Conservation (phyloP, 2,888 invertebrate genomes). For the Gasteruption jaculator region DNA sequence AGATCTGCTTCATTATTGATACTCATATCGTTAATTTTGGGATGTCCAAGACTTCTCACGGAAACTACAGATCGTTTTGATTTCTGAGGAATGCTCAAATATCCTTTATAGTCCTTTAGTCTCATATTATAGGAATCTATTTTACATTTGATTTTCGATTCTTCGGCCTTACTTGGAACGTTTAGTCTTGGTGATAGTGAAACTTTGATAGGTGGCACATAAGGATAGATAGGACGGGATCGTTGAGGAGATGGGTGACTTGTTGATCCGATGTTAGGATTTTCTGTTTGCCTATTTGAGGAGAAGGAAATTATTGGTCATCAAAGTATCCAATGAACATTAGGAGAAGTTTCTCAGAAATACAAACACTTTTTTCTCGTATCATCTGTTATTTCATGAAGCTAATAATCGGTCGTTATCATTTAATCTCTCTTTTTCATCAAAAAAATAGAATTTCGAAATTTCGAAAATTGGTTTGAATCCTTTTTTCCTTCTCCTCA, state of each 20-base stretch:
- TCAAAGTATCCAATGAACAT: too few species aligned
- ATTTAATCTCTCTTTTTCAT: too few species aligned
- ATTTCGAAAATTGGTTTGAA: too few species aligned
- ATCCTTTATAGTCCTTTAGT: too few species aligned
- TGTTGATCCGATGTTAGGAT: conserved; percentile 23
- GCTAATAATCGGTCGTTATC: too few species aligned
- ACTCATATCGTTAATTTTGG: conserved; percentile 45
- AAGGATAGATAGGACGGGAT: neutral
- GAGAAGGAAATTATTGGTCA: conserved; percentile 38
- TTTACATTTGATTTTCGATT: too few species aligned
- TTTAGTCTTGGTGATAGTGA: too few species aligned
- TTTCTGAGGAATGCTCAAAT: too few species aligned
- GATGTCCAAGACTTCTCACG: conserved; percentile 27
- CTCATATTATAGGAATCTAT: too few species aligned
- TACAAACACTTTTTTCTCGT: too few species aligned
- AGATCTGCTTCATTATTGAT: conserved; percentile 45
- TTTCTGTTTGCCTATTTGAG: conserved; percentile 32
- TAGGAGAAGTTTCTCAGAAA: conserved; percentile 34
- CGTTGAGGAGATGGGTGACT: conserved; percentile 20
- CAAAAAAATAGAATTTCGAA: too few species aligned
- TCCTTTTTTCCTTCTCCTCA: conserved; percentile 42
- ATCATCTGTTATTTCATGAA: neutral
- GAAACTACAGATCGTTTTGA: conserved; percentile 17
- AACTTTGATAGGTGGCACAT: conserved; percentile 1
- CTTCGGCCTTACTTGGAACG: too few species aligned